A percentile compares a stretch with the other conserved stretches of the same genome.
phyloP scores from a whole-genome alignment of 2,113 vertebrate species.

The Misgurnus anguillicaudatus region DNA sequence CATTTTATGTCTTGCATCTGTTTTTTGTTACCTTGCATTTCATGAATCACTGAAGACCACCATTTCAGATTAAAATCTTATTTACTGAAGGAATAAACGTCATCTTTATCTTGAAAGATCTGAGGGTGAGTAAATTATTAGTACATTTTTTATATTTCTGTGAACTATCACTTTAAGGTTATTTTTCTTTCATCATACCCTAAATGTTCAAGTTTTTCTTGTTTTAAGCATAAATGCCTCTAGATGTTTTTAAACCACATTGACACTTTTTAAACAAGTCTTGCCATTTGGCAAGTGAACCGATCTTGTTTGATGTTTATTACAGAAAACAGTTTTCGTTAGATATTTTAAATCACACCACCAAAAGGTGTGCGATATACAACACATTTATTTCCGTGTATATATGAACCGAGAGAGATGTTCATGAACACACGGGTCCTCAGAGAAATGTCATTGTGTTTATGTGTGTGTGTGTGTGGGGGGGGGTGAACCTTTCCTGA shows the following conservation, averaged over 20 bases:
- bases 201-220: not conserved
- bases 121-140: no score
- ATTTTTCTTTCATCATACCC: not conserved
- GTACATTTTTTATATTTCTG: no score
- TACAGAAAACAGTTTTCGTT: no score
- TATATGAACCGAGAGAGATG: constrained; percentile 10
- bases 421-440: constrained; percentile 66
- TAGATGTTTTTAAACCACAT: not conserved
- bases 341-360: not conserved
- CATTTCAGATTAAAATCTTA: no score
- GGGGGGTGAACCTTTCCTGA: constrained; percentile 80
- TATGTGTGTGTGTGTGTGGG: constrained; percentile 55
- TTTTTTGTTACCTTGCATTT: no score
- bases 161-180: not conserved
- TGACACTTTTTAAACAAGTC: no score
- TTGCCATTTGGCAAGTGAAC: no score
- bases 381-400: not conserved
- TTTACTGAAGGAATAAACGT: no score
- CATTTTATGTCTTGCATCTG: no score
- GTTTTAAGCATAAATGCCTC: not conserved
- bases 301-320: no score
- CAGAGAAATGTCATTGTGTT: constrained; percentile 82
- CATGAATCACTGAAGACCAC: no score
- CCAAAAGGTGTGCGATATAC: not conserved
- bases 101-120: no score